Percentiles rank a stretch among this genome's conserved stretches.
These are phyloP conservation scores for Alaudala cheleensis DNA, from an alignment of 2,113 vertebrate genomes.

Conservation along the genomic window DNA sequence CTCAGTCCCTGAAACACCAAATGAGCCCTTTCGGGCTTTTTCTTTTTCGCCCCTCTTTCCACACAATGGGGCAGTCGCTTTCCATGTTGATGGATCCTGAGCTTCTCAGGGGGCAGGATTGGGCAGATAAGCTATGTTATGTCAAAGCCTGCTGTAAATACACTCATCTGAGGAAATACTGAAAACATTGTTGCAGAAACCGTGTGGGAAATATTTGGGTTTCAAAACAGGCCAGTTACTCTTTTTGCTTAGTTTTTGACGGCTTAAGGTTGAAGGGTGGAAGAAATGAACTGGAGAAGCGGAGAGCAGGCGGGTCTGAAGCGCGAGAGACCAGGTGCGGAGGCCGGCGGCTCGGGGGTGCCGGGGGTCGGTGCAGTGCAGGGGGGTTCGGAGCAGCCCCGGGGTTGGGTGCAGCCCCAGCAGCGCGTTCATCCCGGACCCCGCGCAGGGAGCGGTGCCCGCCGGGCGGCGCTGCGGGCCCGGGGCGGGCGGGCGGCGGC, in stretches of 20 bases:
- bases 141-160: neutral
- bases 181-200: neutral
- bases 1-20: neutral
- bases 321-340: neutral
- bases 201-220: rapidly evolving
- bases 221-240: neutral
- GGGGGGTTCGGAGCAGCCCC: no score
- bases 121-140: neutral
- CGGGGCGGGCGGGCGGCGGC: no score
- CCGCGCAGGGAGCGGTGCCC: neutral
- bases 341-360: no score
- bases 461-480: neutral
- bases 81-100: neutral
- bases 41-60: rapidly evolving
- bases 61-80: neutral
- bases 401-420: neutral
- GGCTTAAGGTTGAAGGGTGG: neutral
- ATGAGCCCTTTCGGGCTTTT: neutral
- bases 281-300: neutral
- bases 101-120: neutral
- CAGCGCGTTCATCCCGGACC: neutral
- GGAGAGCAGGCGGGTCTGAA: neutral
- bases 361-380: neutral
- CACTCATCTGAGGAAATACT: neutral
- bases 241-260: neutral